Conservation (phyloP, 2,888 invertebrate species). For the Cryptocheilus praepositus region DNA sequence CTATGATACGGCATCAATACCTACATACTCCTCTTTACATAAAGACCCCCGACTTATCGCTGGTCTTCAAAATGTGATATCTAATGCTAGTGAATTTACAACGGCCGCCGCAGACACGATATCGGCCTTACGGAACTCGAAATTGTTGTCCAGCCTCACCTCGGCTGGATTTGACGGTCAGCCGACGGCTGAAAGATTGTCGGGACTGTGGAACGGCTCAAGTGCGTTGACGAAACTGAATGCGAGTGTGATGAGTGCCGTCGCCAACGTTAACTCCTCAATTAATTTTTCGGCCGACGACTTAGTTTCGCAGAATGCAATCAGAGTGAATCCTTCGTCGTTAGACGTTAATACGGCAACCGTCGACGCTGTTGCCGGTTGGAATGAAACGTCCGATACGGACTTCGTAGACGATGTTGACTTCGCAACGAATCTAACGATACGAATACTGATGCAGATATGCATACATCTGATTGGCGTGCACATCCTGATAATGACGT, state of each 20-base stretch:
- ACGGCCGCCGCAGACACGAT: constrained; percentile 25
- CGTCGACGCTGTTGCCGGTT: constrained; percentile 27
- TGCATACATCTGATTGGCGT: constrained; percentile 94
- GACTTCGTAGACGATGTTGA: constrained; percentile 52
- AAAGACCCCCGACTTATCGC: constrained; percentile 23
- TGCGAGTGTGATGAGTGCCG: constrained; percentile 41
- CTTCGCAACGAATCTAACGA: constrained; percentile 75
- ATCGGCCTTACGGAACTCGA: constrained; percentile 29
- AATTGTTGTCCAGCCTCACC: constrained; percentile 41
- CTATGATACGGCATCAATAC: constrained; percentile 26
- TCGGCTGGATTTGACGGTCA: constrained; percentile 33
- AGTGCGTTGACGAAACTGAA: constrained; percentile 47
- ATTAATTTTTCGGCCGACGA: constrained; percentile 32
- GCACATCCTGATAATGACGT: constrained; percentile 94
- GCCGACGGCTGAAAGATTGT: constrained; percentile 35
- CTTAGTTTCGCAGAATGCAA: constrained; percentile 27
- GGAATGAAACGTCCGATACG: constrained; percentile 31
- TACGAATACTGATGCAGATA: constrained; percentile 87
- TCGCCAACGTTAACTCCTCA: constrained; percentile 31
- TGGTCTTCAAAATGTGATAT: constrained; percentile 40
- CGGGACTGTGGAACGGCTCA: constrained; percentile 36
- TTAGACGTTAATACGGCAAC: constrained; percentile 6
- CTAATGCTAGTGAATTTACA: constrained; percentile 41
- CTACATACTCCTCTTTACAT: constrained; percentile 21
- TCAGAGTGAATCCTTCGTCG: constrained; percentile 30